Percentiles rank a stretch among this genome's conserved stretches.
Evolutionary conservation across 2,888 invertebrate genomes (phyloP).

Genomic region (Anthophora plumipes): DNA sequence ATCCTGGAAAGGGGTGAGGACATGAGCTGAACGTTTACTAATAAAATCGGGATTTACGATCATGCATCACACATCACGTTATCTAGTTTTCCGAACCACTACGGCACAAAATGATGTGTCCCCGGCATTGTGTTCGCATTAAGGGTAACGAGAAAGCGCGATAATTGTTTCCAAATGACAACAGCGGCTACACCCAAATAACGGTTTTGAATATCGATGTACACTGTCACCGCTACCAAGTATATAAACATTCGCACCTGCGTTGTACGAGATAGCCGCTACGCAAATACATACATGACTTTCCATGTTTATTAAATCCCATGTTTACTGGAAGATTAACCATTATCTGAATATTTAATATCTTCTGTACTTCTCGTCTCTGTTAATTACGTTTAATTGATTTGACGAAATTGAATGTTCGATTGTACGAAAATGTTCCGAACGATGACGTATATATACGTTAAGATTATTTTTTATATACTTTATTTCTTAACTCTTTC

Average conservation of each 20-base stretch:
- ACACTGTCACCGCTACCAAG: conserved; percentile 32
- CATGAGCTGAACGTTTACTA: conserved; percentile 59
- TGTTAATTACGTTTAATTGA: conserved; percentile 13
- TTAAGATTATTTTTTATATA: too few species aligned
- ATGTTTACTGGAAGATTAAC: conserved; percentile 51
- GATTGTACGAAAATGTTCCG: neutral
- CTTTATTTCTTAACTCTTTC: too few species aligned
- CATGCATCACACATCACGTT: conserved; percentile 70
- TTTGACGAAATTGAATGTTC: neutral
- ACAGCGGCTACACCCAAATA: conserved; percentile 68
- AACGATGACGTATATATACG: too few species aligned
- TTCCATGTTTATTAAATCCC: conserved; percentile 43
- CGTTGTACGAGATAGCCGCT: conserved; percentile 58
- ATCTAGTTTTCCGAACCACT: conserved; percentile 74
- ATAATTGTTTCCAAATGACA: conserved; percentile 75
- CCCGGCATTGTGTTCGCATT: conserved; percentile 66
- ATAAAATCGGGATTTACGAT: conserved; percentile 74
- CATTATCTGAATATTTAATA: conserved; percentile 41
- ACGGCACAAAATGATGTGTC: conserved; percentile 73
- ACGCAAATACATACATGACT: conserved; percentile 56
- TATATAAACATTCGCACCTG: conserved; percentile 65
- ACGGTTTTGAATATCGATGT: conserved; percentile 74
- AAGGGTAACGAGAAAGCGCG: conserved; percentile 68
- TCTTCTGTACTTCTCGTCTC: neutral
- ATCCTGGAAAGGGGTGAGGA: conserved; percentile 4